Evolutionary conservation across 1,140 invertebrate species (phyloP), one percentile per base, ranked within the genome.

Genomic region (Conopomorpha cramerella): DNA sequence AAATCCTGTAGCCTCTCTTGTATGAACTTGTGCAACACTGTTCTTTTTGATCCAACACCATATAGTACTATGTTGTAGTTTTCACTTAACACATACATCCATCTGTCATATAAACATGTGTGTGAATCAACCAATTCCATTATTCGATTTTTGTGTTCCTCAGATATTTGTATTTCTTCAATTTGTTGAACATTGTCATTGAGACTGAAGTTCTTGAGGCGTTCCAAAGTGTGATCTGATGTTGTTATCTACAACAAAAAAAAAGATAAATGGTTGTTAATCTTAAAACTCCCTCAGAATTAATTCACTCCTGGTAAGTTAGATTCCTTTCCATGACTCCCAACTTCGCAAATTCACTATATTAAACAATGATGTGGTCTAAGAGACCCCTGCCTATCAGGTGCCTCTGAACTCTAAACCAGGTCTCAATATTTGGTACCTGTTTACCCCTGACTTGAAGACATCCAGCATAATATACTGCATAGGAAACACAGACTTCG

Each of bases 41-140:
- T 77, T 23, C 85, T 81, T 66, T 98, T 98, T 1, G 93, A 96
- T 4, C 95, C 95, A 32, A 96, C 60, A 0, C 94, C 94, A 78
- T 95, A 91, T 0, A 96, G 61, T 18, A 97, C 61, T 17, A 97
- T 72, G 58, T 89, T 96, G 55, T 90, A 95, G 17, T 90, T 90
- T 84, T 95, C 86, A 56, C 92, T 92, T 38, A 81, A 79, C 50
- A 82, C 56, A 55, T 77, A 84, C 39, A 85, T 46, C 83, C 84
- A 86, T 57, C 81, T 83, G 19, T 79, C 51, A 49, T 85, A 85
- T 18, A 81, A 65, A 2, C 67, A 59, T 26, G 76, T 65, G 45
- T 84, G 80, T 27, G 78, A 66, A 30, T 83, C 51, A 37, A 74
- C 66, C 0, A 86, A 70, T 15, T 73, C 72, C 34, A 71, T 51